phyloP scores from a whole-genome alignment of 2,797 vertebrate genomes.

The Ispidina picta region DNA sequence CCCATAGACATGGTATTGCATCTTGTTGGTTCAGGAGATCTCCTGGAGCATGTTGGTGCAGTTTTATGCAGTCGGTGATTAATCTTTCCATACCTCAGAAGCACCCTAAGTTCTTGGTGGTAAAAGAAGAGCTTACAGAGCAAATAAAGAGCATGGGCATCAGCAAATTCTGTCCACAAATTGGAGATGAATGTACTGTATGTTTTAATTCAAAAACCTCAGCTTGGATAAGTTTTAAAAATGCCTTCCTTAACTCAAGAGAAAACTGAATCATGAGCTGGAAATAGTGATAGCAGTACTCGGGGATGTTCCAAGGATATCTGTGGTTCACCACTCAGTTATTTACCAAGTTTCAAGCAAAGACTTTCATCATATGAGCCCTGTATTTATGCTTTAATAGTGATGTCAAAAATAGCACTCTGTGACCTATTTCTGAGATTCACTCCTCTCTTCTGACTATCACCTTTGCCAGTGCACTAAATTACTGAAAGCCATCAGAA shows the following conservation, averaged over 20 bases:
- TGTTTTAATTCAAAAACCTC: constrained; percentile 72
- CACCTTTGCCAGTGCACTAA: background rate
- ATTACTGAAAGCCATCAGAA: background rate
- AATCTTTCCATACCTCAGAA: constrained; percentile 51
- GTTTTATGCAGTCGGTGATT: constrained; percentile 41
- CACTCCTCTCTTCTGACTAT: background rate
- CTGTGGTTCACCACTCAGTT: constrained; percentile 64
- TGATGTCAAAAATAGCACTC: constrained; percentile 21
- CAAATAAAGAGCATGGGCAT: constrained; percentile 66
- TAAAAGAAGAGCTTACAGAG: constrained; percentile 74
- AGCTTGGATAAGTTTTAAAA: constrained; percentile 44
- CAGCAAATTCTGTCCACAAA: constrained; percentile 78
- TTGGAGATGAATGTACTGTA: constrained; percentile 64
- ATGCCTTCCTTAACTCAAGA: constrained; percentile 47
- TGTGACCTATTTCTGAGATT: background rate
- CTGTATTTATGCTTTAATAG: constrained; percentile 10
- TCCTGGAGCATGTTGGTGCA: background rate
- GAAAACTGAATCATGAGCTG: constrained; percentile 71
- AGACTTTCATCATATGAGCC: constrained; percentile 30
- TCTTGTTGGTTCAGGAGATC: background rate
- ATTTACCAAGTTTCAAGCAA: constrained; percentile 54
- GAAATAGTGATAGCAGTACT: constrained; percentile 71
- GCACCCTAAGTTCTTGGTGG: constrained; percentile 37
- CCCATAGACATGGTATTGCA: background rate
- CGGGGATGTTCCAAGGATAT: constrained; percentile 62